phyloP scores from a whole-genome alignment of 2,888 invertebrate genomes.

The Brachynemurus nebulosus region DNA sequence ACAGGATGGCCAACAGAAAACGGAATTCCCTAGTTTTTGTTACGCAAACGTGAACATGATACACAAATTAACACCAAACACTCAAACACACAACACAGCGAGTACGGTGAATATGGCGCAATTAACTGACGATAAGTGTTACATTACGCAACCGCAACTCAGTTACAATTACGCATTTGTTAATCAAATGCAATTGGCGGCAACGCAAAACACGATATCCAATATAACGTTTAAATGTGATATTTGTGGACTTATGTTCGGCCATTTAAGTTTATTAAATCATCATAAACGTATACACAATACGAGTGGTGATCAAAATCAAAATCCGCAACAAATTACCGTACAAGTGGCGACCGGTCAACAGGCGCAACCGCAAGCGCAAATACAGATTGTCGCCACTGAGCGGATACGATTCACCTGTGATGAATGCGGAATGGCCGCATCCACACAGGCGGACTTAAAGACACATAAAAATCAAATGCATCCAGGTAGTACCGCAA shows the following conservation, averaged over 20 bases:
- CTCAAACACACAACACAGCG: conserved; percentile 23
- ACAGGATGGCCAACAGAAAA: conserved; percentile 24
- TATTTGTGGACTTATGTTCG: conserved; percentile 74
- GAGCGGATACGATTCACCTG: conserved; percentile 32
- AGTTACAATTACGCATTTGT: conserved; percentile 72
- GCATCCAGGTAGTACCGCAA: conserved; percentile 4
- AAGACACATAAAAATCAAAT: conserved; percentile 20
- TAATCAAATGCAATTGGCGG: conserved; percentile 55
- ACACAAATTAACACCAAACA: conserved; percentile 41
- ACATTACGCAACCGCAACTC: conserved; percentile 54
- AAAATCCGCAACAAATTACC: conserved; percentile 26
- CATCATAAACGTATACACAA: conserved; percentile 75
- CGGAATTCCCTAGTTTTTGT: conserved; percentile 56
- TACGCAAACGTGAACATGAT: conserved; percentile 55
- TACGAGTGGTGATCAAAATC: conserved; percentile 36
- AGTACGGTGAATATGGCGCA: conserved; percentile 45
- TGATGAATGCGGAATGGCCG: conserved; percentile 32
- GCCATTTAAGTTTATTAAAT: conserved; percentile 66
- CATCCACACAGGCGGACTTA: conserved; percentile 29
- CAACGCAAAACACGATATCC: conserved; percentile 53
- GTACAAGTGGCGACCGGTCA: conserved; percentile 24
- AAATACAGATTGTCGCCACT: conserved; percentile 45
- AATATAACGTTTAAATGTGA: conserved; percentile 82
- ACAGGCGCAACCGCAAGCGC: conserved; percentile 31
- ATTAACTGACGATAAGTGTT: conserved; percentile 55